Conservation (phyloP, 2,888 invertebrate genomes). For the Thelaira solivaga region DNA sequence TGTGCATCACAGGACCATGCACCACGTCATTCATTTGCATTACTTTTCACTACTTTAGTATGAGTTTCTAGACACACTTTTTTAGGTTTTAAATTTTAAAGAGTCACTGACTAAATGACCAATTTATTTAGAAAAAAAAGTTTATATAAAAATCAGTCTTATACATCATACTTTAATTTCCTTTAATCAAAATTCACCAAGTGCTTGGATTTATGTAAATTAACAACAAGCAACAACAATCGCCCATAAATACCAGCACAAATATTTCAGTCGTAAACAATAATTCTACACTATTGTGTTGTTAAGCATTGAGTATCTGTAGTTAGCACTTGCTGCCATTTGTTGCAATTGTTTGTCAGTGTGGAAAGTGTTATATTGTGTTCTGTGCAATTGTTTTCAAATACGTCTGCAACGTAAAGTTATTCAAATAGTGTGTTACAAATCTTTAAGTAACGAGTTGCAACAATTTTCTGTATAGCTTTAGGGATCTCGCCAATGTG, state of each 20-base stretch:
- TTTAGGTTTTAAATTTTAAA: too few species aligned
- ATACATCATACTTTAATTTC: neutral
- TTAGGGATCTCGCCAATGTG: neutral
- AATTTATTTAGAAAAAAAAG: too few species aligned
- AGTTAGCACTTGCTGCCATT: constrained; percentile 20
- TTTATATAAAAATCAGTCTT: neutral
- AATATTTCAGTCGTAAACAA: constrained; percentile 41
- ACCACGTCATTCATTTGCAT: too few species aligned
- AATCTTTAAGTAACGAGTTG: constrained; percentile 6
- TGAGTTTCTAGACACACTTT: too few species aligned
- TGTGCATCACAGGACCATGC: too few species aligned
- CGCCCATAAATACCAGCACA: constrained; percentile 28
- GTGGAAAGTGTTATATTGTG: constrained; percentile 47
- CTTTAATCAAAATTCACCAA: neutral
- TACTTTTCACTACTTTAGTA: too few species aligned
- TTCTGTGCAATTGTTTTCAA: constrained; percentile 50
- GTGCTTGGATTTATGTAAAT: constrained; percentile 5
- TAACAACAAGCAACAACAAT: constrained; percentile 39
- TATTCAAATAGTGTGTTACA: constrained; percentile 17
- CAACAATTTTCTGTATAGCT: constrained; percentile 8
- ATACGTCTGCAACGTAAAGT: constrained; percentile 34
- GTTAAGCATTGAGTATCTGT: constrained; percentile 12
- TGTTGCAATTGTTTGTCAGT: constrained; percentile 41
- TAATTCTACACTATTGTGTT: constrained; percentile 52
- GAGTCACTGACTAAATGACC: too few species aligned